These are phyloP conservation scores for Porites evermanni DNA, from an alignment of 92 coral and sea anemone genomes.

Conservation along the genomic window DNA sequence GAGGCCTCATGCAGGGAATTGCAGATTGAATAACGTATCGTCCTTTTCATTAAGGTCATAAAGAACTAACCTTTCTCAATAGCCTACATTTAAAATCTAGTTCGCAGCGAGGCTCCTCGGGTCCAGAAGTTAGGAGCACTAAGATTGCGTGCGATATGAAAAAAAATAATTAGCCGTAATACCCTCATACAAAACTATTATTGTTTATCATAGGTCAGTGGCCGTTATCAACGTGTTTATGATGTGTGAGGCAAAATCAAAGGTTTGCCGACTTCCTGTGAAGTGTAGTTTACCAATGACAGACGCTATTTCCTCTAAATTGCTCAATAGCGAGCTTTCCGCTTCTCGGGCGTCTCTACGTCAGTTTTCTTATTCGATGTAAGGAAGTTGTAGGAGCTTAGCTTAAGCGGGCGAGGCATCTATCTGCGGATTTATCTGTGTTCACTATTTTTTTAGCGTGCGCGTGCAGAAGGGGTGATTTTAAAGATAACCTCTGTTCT, in stretches of 20 bases:
- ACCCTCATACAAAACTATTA: neutral
- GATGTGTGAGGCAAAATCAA: slow-evolving; percentile 10
- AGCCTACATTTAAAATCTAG: slow-evolving; percentile 28
- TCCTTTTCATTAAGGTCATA: slow-evolving; percentile 38
- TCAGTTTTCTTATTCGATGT: slow-evolving; percentile 13
- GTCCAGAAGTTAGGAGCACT: neutral
- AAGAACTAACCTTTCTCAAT: slow-evolving; percentile 31
- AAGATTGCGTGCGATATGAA: slow-evolving; percentile 36
- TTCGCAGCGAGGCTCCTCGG: slow-evolving; percentile 6
- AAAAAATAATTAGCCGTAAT: slow-evolving; percentile 12
- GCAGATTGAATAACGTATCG: slow-evolving; percentile 10
- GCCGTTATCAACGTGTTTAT: slow-evolving; percentile 13
- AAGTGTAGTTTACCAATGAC: slow-evolving; percentile 52
- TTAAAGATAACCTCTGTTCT: slow-evolving; percentile 21
- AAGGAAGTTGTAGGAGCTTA: neutral
- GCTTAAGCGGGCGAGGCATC: neutral
- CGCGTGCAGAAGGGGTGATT: slow-evolving; percentile 20
- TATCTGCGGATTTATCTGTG: neutral
- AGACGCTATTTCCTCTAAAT: slow-evolving; percentile 50
- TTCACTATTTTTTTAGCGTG: neutral
- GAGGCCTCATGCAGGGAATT: slow-evolving; percentile 1
- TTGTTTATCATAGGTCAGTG: slow-evolving; percentile 33
- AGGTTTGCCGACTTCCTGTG: slow-evolving; percentile 64
- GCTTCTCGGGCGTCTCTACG: slow-evolving; percentile 15
- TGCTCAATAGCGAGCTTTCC: slow-evolving; percentile 40